Evolutionary conservation across 2,888 invertebrate species (phyloP).

Genomic region (Brachynemurus nebulosus): DNA sequence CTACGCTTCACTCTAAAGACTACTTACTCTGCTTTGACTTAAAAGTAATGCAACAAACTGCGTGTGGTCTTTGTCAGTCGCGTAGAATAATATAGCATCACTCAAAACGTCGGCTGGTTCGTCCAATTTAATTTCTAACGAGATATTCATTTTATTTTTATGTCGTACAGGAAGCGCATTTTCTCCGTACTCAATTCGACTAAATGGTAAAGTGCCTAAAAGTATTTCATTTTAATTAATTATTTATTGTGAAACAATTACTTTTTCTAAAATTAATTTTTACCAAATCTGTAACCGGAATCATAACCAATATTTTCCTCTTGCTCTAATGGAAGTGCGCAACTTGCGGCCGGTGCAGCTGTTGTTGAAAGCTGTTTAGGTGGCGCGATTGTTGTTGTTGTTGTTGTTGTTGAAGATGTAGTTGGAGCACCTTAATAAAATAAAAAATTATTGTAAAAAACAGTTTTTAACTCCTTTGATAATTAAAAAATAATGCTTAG

Average conservation of each 20-base stretch:
- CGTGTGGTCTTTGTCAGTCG: conserved; percentile 42
- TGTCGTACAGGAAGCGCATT: conserved; percentile 37
- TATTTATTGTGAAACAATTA: not conserved
- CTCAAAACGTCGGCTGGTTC: conserved; percentile 31
- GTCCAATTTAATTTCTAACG: conserved; percentile 64
- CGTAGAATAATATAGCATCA: conserved; percentile 76
- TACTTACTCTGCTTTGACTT: conserved; percentile 55
- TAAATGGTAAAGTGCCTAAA: conserved; percentile 49
- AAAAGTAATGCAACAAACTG: conserved; percentile 60
- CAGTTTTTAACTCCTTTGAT: not conserved
- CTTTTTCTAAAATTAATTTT: conserved; percentile 12
- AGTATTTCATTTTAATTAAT: not conserved
- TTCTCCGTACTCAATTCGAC: conserved; percentile 56
- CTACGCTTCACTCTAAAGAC: too few species aligned
- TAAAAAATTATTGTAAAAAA: not conserved
- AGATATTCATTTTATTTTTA: conserved; percentile 56
- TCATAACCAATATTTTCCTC: conserved; percentile 13
- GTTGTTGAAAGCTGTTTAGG: not conserved
- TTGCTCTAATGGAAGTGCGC: conserved; percentile 19
- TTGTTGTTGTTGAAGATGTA: not conserved
- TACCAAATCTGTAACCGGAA: conserved; percentile 13
- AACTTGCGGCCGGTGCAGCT: not conserved
- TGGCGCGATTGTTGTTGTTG: not conserved
- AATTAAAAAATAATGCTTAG: too few species aligned
- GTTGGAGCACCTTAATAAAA: not conserved